Base-by-base conservation (phyloP, 1,140 invertebrate genomes). In the Lerema accius region DNA sequence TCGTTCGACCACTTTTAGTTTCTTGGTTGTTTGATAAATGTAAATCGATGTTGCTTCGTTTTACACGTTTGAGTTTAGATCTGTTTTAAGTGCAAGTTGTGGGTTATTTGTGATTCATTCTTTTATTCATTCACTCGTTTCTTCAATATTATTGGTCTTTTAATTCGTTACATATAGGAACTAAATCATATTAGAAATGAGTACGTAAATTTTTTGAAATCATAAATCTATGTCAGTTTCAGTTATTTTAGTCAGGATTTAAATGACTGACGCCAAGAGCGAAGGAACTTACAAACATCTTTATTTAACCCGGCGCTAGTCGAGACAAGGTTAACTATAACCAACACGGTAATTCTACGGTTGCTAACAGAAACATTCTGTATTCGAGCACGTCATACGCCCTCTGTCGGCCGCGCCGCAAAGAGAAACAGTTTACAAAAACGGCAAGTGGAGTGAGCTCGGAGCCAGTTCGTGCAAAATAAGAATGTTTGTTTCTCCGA, bases 401-500 rank as follows among this genome's bases (percentile, higher is more conserved):
- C 48, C 19, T 23, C 19, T n/a, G 23, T 9, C 11, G 46, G 35
- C 40, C 23, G 19, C 53, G 39, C 43, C 23, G 14, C 53, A 37
- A 19, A 39, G 51, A 37, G 40, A 43, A 43, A 45, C 39, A 56
- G 53, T 56, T 42, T 55, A 56, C 53, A 56, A 56, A 56, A 59
- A 59, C 55, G 55, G 55, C 42, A 45, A 56, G 26, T 45, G 28
- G 28, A 37, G 55, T 46, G 43, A 32, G 28, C 9, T 32, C 28
- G n/a, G 42, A 59, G 55, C 55, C 9, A 46, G 42, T 58, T 58
- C 53, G 53, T 58, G 53, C 40, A 58, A 58, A 53, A 53, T 46
- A 58, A 51, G 53, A 58, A 58, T 58, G 53, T 58, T 58, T 58
- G 53, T 58, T 58, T 58, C 53, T 45, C 53, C 26, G 23, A 58